These are phyloP conservation scores for Amaurobius ferox DNA, from an alignment of 2,888 invertebrate species.

Conservation along the genomic window DNA sequence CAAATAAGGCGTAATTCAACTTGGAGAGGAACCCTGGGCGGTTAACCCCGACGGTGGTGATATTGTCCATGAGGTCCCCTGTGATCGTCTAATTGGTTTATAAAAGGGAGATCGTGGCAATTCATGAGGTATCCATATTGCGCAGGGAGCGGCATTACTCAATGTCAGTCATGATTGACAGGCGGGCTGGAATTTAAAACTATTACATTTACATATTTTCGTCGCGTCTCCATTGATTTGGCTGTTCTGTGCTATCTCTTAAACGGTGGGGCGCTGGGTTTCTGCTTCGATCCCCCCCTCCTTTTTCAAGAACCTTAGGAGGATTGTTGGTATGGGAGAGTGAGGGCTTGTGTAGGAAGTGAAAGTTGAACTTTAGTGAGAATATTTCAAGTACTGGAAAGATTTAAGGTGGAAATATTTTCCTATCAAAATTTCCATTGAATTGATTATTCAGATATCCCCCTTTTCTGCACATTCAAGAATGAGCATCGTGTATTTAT, in stretches of 20 bases:
- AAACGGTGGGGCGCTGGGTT: neutral
- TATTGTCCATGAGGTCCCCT: slow-evolving; percentile 52
- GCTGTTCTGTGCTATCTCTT: neutral
- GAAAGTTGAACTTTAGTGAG: neutral
- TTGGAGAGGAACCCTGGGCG: slow-evolving; percentile 4
- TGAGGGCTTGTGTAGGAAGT: neutral
- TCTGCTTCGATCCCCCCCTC: neutral
- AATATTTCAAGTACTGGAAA: neutral
- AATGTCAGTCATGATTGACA: slow-evolving; percentile 64
- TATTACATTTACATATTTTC: slow-evolving; percentile 71
- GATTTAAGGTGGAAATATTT: too few species aligned
- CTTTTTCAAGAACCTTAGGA: neutral
- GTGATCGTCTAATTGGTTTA: slow-evolving; percentile 59
- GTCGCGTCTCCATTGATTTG: slow-evolving; percentile 20
- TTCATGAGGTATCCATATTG: slow-evolving; percentile 62
- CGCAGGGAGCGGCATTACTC: slow-evolving; percentile 62
- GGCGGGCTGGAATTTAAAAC: slow-evolving; percentile 69
- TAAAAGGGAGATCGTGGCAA: slow-evolving; percentile 57
- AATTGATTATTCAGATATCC: too few species aligned
- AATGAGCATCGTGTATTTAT: too few species aligned
- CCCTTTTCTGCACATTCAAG: too few species aligned
- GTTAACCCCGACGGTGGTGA: slow-evolving; percentile 57
- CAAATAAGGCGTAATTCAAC: slow-evolving; percentile 18
- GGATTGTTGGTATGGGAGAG: neutral
- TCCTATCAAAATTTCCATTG: too few species aligned